A percentile compares a stretch with the other conserved stretches of the same genome.
These are phyloP conservation scores for Istiophorus platypterus DNA, from an alignment of 2,113 vertebrate species.

Conservation along the genomic window DNA sequence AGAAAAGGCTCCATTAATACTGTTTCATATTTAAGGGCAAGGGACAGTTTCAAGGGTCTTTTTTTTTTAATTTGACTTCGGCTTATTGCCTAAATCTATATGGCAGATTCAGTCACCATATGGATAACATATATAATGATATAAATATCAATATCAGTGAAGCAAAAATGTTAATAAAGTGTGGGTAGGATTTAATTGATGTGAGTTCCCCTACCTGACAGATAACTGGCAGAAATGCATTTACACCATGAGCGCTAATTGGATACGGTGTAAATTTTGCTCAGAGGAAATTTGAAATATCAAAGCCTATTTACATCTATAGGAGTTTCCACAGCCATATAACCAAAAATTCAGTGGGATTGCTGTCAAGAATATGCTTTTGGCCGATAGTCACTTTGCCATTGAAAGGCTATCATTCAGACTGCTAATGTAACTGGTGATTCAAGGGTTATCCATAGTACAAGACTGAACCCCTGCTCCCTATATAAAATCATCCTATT, in stretches of 20 bases:
- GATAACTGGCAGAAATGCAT: slow-evolving; percentile 3
- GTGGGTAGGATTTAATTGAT: not conserved
- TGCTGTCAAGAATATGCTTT: slow-evolving; percentile 15
- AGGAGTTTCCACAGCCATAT: not conserved
- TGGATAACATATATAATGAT: not conserved
- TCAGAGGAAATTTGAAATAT: slow-evolving; percentile 1
- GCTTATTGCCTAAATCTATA: not conserved
- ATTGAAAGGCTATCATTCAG: not conserved
- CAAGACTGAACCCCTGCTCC: slow-evolving; percentile 19
- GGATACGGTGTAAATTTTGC: not conserved
- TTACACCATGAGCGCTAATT: too few relatives aligned
- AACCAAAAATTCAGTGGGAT: not conserved
- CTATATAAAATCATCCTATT: slow-evolving; percentile 32
- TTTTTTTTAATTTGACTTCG: not conserved
- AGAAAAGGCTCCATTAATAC: not conserved
- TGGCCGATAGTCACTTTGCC: not conserved
- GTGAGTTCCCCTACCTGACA: not conserved
- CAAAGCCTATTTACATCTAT: not conserved
- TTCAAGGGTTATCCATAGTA: slow-evolving; percentile 33
- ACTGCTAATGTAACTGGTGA: not conserved
- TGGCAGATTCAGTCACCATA: not conserved
- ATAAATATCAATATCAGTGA: not conserved
- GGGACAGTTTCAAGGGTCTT: not conserved
- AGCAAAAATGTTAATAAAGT: not conserved
- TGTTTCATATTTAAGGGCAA: not conserved